Evolutionary conservation across 2,113 vertebrate genomes (phyloP).

Genomic region (Spilogale gracilis): DNA sequence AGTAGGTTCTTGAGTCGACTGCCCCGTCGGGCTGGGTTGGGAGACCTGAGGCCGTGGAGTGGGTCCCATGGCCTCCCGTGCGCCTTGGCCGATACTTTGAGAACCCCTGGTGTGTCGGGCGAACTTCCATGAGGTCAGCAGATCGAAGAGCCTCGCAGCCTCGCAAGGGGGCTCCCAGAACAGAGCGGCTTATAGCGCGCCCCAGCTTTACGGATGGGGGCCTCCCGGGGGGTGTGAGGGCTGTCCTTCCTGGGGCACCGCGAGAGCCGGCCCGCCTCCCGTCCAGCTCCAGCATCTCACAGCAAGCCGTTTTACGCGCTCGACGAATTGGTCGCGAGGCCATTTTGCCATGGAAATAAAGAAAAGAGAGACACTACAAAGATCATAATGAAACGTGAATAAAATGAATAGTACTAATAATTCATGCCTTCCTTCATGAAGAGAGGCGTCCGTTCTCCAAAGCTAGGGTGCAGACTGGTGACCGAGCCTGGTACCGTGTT

Average conservation of each 20-base stretch:
- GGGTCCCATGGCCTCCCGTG: accelerated
- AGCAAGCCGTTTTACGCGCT: neutral
- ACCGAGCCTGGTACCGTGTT: neutral
- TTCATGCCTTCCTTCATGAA: neutral
- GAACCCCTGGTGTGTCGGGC: neutral
- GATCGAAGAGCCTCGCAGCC: accelerated
- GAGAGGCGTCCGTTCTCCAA: neutral
- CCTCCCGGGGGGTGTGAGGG: accelerated
- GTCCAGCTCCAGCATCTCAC: neutral
- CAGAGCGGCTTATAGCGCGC: accelerated
- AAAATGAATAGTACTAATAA: neutral
- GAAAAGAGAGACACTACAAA: neutral
- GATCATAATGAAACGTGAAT: neutral
- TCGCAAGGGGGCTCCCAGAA: accelerated
- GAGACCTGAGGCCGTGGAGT: accelerated
- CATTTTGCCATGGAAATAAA: neutral
- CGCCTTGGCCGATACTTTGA: neutral
- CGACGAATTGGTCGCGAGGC: neutral
- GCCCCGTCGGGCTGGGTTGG: neutral
- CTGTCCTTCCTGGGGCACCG: neutral
- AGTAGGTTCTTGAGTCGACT: accelerated
- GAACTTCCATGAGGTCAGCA: neutral
- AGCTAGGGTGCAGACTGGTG: neutral
- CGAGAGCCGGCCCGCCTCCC: neutral
- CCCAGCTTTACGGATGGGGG: accelerated